These are phyloP conservation scores for Pyrrhosoma nymphula DNA, from an alignment of 2,888 invertebrate species.

Conservation along the genomic window DNA sequence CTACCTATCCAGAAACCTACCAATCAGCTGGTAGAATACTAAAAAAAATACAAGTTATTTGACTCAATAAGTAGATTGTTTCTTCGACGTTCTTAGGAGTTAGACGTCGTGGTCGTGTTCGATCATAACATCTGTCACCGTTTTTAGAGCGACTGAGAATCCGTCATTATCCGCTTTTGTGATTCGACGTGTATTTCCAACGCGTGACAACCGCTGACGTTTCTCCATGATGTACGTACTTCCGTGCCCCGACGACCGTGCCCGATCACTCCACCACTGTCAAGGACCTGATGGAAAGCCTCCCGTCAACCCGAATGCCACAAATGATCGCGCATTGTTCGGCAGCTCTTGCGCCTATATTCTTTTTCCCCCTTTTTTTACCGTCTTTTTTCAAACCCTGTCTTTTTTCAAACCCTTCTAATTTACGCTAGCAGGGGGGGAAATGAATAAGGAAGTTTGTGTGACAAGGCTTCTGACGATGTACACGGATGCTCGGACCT, in stretches of 20 bases:
- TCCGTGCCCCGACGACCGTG: not conserved
- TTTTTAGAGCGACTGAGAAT: not conserved
- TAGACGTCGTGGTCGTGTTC: not conserved
- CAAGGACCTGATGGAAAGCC: not conserved
- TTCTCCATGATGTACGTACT: not conserved
- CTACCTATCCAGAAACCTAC: too few relatives aligned
- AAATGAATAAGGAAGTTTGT: slow-evolving; percentile 1
- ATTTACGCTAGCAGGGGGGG: not conserved
- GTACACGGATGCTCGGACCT: not conserved
- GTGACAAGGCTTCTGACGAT: slow-evolving; percentile 7
- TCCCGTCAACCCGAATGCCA: not conserved
- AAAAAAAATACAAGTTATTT: too few relatives aligned
- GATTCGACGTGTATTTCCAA: not conserved
- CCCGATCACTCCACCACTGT: not conserved
- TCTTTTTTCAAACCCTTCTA: not conserved
- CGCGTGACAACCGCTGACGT: not conserved
- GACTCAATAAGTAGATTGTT: too few relatives aligned
- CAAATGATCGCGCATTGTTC: slow-evolving; percentile 12
- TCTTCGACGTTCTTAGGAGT: too few relatives aligned
- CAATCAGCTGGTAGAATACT: too few relatives aligned
- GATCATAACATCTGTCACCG: not conserved
- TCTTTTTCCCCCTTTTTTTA: not conserved
- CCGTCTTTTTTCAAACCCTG: not conserved
- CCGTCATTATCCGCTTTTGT: not conserved
- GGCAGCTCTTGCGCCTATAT: not conserved